Percentiles rank a stretch among this genome's conserved stretches.
These are phyloP conservation scores for Acanthis flammea DNA, from an alignment of 2,797 vertebrate species.

Conservation along the genomic window DNA sequence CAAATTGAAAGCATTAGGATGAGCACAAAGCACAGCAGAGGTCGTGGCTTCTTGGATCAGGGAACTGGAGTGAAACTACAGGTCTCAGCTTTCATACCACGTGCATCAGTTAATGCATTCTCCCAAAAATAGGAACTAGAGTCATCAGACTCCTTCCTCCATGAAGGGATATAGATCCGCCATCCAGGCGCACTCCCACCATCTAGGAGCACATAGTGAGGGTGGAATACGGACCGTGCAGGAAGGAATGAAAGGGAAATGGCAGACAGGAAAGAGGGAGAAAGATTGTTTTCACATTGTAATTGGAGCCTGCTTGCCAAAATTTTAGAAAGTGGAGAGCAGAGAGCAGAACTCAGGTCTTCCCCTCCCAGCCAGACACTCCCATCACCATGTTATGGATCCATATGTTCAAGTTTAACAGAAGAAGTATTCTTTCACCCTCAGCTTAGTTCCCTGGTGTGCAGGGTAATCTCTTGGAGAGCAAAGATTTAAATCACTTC, in stretches of 20 bases:
- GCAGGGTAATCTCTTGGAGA: not conserved
- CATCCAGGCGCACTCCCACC: not conserved
- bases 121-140: not conserved
- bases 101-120: not conserved
- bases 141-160: not conserved
- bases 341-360: not conserved
- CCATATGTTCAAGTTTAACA: not conserved
- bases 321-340: not conserved
- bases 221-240: not conserved
- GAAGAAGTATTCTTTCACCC: not conserved
- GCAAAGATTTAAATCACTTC: not conserved
- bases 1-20: not conserved
- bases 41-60: not conserved
- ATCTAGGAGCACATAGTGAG: fast-evolving
- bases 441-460: not conserved
- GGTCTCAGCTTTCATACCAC: not conserved
- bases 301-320: not conserved
- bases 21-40: not conserved
- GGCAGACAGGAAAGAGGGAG: not conserved
- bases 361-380: not conserved
- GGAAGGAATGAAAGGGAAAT: not conserved
- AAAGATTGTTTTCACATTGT: not conserved
- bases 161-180: not conserved
- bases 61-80: not conserved
- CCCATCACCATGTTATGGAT: not conserved